Conservation (phyloP, 2,888 invertebrate species). For the Taphrorychus bicolor region DNA sequence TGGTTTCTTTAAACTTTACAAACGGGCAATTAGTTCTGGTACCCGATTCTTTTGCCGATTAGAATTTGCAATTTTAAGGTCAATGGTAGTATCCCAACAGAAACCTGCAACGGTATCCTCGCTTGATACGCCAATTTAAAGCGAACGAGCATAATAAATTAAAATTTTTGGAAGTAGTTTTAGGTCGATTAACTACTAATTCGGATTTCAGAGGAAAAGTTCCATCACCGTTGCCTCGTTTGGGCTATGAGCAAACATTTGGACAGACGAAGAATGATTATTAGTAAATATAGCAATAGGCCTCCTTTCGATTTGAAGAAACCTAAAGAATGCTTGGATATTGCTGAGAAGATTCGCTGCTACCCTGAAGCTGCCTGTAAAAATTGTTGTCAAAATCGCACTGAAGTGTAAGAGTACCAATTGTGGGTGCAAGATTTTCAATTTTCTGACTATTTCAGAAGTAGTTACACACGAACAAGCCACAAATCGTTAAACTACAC, state of each 20-base stretch:
- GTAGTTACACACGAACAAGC: no score
- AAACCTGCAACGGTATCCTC: background rate
- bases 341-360: slow-evolving; percentile 32
- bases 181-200: background rate
- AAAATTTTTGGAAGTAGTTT: background rate
- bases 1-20: slow-evolving; percentile 12
- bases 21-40: slow-evolving; percentile 25
- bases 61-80: slow-evolving; percentile 26
- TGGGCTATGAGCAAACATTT: slow-evolving; percentile 37
- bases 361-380: slow-evolving; percentile 24
- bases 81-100: slow-evolving; percentile 15
- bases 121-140: background rate
- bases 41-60: slow-evolving; percentile 2
- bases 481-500: slow-evolving; percentile 26
- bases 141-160: slow-evolving; percentile 1
- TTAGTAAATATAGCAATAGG: slow-evolving; percentile 45
- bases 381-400: slow-evolving; percentile 28
- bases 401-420: no score
- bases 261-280: slow-evolving; percentile 41
- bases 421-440: no score
- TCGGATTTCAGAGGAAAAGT: background rate
- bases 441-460: no score
- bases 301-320: slow-evolving; percentile 46
- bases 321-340: slow-evolving; percentile 16
- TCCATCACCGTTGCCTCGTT: background rate